These are phyloP conservation scores for Monochamus saltuarius DNA, from an alignment of 1,140 invertebrate genomes.

Conservation along the genomic window DNA sequence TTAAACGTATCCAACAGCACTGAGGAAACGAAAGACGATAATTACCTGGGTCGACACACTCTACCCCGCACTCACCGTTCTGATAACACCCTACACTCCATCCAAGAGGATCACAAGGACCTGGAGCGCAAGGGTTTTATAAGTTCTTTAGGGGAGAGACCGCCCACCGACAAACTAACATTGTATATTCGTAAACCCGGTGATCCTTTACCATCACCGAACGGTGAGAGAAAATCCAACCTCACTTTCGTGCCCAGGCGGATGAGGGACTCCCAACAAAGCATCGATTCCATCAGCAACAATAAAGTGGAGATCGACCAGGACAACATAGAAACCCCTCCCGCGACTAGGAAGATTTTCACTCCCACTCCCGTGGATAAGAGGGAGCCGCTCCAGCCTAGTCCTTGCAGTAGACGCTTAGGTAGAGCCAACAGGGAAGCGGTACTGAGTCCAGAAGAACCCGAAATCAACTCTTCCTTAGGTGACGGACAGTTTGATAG, in stretches of 20 bases:
- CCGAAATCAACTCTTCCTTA: slow-evolving; percentile 55
- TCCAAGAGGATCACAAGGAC: slow-evolving; percentile 57
- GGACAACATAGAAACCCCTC: slow-evolving; percentile 88
- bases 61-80: slow-evolving; percentile 28
- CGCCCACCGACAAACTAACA: slow-evolving; percentile 60
- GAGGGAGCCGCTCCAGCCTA: slow-evolving; percentile 54
- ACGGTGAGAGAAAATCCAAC: neutral
- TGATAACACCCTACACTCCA: slow-evolving; percentile 50
- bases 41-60: slow-evolving; percentile 22
- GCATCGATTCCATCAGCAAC: slow-evolving; percentile 45
- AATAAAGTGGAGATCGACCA: slow-evolving; percentile 85
- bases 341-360: slow-evolving; percentile 71
- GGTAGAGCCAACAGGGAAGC: slow-evolving; percentile 34
- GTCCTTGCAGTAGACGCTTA: slow-evolving; percentile 55
- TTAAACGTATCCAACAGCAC: slow-evolving; percentile 64
- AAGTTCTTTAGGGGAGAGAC: slow-evolving; percentile 52
- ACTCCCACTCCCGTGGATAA: slow-evolving; percentile 61
- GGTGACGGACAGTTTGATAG: slow-evolving; percentile 77
- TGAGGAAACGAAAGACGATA: slow-evolving; percentile 55
- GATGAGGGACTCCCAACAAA: slow-evolving; percentile 49
- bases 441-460: slow-evolving; percentile 46
- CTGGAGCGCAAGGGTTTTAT: slow-evolving; percentile 56
- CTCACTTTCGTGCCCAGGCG: slow-evolving; percentile 16
- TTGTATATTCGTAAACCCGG: slow-evolving; percentile 63
- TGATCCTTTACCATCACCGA: slow-evolving; percentile 25